Conservation (phyloP, 1,140 invertebrate genomes). For the Drosophila insularis region DNA sequence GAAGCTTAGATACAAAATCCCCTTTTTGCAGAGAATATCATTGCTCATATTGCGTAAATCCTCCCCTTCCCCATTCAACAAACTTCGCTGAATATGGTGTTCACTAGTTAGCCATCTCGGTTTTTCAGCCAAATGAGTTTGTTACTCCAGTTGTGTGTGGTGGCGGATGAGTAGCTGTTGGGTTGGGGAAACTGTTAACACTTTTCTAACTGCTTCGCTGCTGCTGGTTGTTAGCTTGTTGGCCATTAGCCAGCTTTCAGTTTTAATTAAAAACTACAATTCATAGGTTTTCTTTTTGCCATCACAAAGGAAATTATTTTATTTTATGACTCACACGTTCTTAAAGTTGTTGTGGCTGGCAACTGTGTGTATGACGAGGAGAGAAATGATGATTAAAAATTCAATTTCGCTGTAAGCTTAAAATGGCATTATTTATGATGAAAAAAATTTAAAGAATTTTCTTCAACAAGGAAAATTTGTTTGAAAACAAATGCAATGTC, state of each 20-base stretch:
- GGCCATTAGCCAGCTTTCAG: constrained; percentile 61
- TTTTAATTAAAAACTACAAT: constrained; percentile 75
- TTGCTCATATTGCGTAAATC: constrained; percentile 57
- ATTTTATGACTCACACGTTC: constrained; percentile 55
- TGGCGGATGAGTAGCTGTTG: not conserved
- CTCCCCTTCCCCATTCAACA: not conserved
- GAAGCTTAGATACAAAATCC: constrained; percentile 66
- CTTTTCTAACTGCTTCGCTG: constrained; percentile 35
- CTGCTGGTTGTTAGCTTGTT: constrained; percentile 17
- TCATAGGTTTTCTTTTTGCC: constrained; percentile 21
- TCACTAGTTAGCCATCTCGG: constrained; percentile 16
- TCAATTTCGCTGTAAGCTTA: constrained; percentile 55
- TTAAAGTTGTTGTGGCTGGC: constrained; percentile 23
- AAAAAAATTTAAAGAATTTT: not conserved
- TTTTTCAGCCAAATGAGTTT: constrained; percentile 49
- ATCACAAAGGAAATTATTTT: constrained; percentile 59
- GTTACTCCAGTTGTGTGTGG: constrained; percentile 14
- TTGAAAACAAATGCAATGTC: constrained; percentile 7
- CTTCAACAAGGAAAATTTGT: not conserved
- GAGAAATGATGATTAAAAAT: constrained; percentile 67
- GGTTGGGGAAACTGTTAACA: constrained; percentile 53
- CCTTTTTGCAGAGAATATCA: constrained; percentile 21
- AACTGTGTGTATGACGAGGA: not conserved
- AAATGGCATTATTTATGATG: constrained; percentile 63
- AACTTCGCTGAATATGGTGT: too few relatives aligned